Base-by-base conservation (phyloP, 2,797 vertebrate genomes). In the Tinamus major region DNA sequence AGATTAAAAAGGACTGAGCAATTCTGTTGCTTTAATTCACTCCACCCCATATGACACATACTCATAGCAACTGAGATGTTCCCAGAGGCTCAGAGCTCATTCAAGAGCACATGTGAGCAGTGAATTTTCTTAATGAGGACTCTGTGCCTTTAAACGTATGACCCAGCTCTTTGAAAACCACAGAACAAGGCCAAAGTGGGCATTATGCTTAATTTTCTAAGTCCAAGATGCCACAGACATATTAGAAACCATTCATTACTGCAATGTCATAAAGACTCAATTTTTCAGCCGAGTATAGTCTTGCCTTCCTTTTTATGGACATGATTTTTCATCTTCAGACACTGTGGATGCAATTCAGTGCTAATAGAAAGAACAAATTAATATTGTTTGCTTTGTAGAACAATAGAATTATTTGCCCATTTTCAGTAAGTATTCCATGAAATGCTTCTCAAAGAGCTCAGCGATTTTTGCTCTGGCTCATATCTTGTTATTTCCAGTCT, bases 291-390 rank as follows among this genome's bases (percentile, higher is more conserved):
- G 67, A 35, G 24, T 29, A 42, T 13, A 75, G 15, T 76, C 41
- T 58, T 79, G 20, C 5, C 41, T 58, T 81, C 18, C 7, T 75
- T 80, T 95, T 65, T 76, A 39, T 16, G 79, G 67, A 12, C 13
- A 20, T 33, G 44, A 74, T 35, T 93, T 92, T 92, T 81, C 51
- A 46, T 84, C 64, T 91, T 90, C 26, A 82, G 51, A 61, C 18
- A 41, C 46, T 18, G 35, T 61, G 33, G 5, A 27, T 85, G 70
- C 39, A 88, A 70, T 64, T 56, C 72, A 44, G 9, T 56, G 39
- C 53, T 68, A 56, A 70, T 1, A 58, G 68, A 90, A 95, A 69
- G 23, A 90, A 35, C 21, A 85, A 88, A 86, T 61, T 65, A 87
- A 79, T 65, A 18, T 37, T 72, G 16, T 35, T 93, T 91, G 42